phyloP scores from a whole-genome alignment of 2,888 invertebrate species.

The Eulithis testata region DNA sequence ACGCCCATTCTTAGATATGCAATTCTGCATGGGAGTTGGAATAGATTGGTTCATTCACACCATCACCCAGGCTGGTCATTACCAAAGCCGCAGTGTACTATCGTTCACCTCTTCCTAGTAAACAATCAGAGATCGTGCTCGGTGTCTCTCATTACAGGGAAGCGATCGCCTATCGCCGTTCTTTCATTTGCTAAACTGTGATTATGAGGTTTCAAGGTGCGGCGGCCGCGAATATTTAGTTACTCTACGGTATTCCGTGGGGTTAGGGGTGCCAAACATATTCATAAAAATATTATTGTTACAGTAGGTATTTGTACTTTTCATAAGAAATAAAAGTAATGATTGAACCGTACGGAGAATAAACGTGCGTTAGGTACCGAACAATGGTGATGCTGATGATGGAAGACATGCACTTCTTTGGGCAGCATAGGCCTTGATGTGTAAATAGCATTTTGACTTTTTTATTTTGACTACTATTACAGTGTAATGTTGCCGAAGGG shows the following conservation, averaged over 20 bases:
- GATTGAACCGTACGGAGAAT: too few species aligned
- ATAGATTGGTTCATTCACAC: constrained; percentile 33
- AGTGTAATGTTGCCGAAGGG: too few species aligned
- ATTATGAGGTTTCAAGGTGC: constrained; percentile 63
- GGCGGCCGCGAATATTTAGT: constrained; percentile 2
- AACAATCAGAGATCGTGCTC: constrained; percentile 54
- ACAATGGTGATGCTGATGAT: too few species aligned
- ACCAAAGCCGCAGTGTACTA: constrained; percentile 22
- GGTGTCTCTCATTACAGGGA: constrained; percentile 65
- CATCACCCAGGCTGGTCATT: constrained; percentile 23
- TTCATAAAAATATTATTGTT: too few species aligned
- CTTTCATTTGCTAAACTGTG: constrained; percentile 70
- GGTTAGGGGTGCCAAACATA: constrained; percentile 11
- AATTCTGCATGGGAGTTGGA: constrained; percentile 1
- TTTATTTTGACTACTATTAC: too few species aligned
- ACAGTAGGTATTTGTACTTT: too few species aligned
- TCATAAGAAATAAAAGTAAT: too few species aligned
- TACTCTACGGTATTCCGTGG: constrained; percentile 9
- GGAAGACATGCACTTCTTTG: too few species aligned
- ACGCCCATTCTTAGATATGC: not conserved
- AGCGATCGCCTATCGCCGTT: constrained; percentile 62
- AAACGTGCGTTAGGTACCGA: too few species aligned
- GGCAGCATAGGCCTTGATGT: too few species aligned
- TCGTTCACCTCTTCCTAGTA: constrained; percentile 37
- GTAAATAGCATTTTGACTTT: too few species aligned